phyloP scores from a whole-genome alignment of 2,888 invertebrate species.

The Parascotia fuliginaria region DNA sequence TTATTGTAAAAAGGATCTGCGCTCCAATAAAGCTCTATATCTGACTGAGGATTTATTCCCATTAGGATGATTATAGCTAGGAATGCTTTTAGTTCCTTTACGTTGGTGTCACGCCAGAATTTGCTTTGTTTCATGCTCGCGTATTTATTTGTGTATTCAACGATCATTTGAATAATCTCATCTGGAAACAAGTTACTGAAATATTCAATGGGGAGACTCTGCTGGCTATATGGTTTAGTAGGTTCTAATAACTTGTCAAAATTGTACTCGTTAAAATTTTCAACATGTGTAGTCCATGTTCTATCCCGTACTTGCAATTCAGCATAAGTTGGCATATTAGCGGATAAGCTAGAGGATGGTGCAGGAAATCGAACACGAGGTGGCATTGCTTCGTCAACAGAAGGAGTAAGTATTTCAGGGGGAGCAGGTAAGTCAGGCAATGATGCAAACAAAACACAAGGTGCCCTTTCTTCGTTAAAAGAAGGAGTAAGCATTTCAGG shows the following conservation, averaged over 20 bases:
- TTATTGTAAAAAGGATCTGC: slow-evolving; percentile 23
- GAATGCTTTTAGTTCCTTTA: not conserved
- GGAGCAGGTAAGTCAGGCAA: too few species aligned
- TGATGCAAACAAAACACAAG: too few species aligned
- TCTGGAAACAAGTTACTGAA: slow-evolving; percentile 18
- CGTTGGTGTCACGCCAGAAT: not conserved
- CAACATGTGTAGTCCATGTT: slow-evolving; percentile 4
- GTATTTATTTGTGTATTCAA: not conserved
- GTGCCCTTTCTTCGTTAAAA: too few species aligned
- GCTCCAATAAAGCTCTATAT: slow-evolving; percentile 19
- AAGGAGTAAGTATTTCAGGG: too few species aligned
- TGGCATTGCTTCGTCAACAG: too few species aligned
- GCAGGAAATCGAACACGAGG: too few species aligned
- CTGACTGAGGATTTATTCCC: slow-evolving; percentile 1
- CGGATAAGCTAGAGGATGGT: too few species aligned
- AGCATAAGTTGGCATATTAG: too few species aligned
- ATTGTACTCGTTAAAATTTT: slow-evolving; percentile 6
- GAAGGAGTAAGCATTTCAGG: too few species aligned
- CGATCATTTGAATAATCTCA: not conserved
- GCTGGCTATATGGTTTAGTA: slow-evolving; percentile 4
- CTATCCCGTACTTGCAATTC: slow-evolving; percentile 5
- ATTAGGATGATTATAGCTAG: not conserved
- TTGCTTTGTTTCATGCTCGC: not conserved
- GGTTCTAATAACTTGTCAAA: slow-evolving; percentile 5
- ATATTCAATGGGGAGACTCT: slow-evolving; percentile 8